These are phyloP conservation scores for Pardosa pseudoannulata DNA, from an alignment of 2,888 invertebrate species.

Conservation along the genomic window DNA sequence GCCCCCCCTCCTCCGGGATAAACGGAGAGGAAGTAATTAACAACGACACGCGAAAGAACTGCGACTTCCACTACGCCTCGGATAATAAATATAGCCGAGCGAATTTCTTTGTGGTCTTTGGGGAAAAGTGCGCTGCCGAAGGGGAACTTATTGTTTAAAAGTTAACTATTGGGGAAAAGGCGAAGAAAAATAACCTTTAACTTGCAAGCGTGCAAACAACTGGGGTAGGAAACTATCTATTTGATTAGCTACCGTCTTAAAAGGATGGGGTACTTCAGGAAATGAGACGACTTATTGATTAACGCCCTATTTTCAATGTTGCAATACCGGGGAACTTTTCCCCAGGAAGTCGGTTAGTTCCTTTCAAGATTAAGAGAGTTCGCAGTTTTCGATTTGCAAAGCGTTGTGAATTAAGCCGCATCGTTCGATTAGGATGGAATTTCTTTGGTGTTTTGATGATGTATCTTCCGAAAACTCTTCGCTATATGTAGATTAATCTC, in stretches of 20 bases:
- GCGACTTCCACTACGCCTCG: background rate
- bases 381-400: too few relatives aligned
- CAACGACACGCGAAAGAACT: conserved; percentile 37
- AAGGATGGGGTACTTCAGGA: background rate
- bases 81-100: background rate
- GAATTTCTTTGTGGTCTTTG: background rate
- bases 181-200: background rate
- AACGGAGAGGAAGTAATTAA: conserved; percentile 36
- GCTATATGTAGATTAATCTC: too few relatives aligned
- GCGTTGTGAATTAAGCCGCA: too few relatives aligned
- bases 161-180: background rate
- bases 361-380: too few relatives aligned
- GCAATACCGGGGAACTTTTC: too few relatives aligned
- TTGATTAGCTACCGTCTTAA: background rate
- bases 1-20: conserved; percentile 28
- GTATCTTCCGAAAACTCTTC: too few relatives aligned
- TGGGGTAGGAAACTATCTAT: background rate
- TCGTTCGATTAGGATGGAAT: too few relatives aligned
- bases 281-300: background rate
- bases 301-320: background rate
- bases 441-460: too few relatives aligned
- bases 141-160: background rate
- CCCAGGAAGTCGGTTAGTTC: too few relatives aligned
- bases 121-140: background rate
- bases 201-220: background rate